Percentiles rank a stretch among this genome's conserved stretches.
phyloP scores from a whole-genome alignment of 92 coral and sea anemone genomes.

The Muricea muricata region DNA sequence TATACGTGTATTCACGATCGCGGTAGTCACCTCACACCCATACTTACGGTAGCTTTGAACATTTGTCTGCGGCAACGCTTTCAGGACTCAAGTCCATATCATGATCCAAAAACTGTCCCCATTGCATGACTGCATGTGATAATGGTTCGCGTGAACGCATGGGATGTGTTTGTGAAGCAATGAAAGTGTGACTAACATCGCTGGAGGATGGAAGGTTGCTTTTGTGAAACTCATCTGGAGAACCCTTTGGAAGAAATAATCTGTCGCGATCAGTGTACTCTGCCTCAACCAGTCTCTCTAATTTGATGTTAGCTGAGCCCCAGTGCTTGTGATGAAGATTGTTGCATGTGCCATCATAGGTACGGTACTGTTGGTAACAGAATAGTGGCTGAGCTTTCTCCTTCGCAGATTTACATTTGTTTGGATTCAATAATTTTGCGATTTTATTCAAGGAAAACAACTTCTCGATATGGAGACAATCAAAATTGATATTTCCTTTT shows the following conservation, averaged over 20 bases:
- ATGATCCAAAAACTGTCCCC: slow-evolving; percentile 41
- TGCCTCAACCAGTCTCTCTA: slow-evolving; percentile 27
- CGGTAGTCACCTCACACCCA: too few relatives aligned
- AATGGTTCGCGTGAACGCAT: not conserved
- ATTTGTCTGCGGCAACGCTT: slow-evolving; percentile 11
- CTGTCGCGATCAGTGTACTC: slow-evolving; percentile 29
- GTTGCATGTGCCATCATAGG: slow-evolving; percentile 37
- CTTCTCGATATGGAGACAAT: slow-evolving; percentile 24
- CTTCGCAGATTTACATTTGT: not conserved
- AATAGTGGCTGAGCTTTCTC: not conserved
- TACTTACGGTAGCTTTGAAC: slow-evolving; percentile 21
- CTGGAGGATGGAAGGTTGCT: slow-evolving; percentile 21
- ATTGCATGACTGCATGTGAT: slow-evolving; percentile 42
- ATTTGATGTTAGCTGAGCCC: slow-evolving; percentile 25
- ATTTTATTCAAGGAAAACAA: slow-evolving; percentile 10
- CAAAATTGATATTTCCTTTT: not conserved
- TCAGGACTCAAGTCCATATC: slow-evolving; percentile 22
- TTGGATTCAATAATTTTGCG: not conserved
- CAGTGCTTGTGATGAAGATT: not conserved
- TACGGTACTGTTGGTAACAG: slow-evolving; percentile 3
- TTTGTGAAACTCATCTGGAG: slow-evolving; percentile 23
- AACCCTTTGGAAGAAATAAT: slow-evolving; percentile 23
- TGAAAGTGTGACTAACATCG: slow-evolving; percentile 5
- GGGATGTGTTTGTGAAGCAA: not conserved
- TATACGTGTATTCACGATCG: too few relatives aligned